Conservation (phyloP, 2,797 vertebrate species). For the Schizothorax lantsangensis region DNA sequence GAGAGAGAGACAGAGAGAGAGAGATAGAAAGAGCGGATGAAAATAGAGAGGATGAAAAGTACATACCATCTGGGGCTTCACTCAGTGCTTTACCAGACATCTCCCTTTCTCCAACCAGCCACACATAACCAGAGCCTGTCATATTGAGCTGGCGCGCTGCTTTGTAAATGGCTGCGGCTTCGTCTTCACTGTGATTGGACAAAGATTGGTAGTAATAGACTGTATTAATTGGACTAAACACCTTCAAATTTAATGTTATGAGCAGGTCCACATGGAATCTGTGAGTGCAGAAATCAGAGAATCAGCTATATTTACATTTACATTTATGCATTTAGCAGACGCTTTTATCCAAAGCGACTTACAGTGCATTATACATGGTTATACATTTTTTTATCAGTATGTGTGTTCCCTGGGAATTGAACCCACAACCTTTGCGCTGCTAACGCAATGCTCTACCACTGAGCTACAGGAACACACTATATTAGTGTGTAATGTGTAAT, state of each 20-base stretch:
- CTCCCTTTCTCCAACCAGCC: constrained; percentile 96
- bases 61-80: constrained; percentile 92
- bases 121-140: constrained; percentile 96
- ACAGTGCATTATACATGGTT: too few relatives aligned
- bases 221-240: constrained; percentile 9
- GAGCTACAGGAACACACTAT: too few relatives aligned
- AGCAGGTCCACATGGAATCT: background rate
- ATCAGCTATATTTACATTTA: background rate
- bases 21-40: constrained; percentile 4
- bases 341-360: too few relatives aligned
- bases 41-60: constrained; percentile 35
- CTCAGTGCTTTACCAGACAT: constrained; percentile 93
- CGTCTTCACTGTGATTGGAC: constrained; percentile 87
- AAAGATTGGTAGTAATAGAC: constrained; percentile 31
- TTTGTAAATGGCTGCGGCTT: constrained; percentile 91
- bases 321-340: too few relatives aligned
- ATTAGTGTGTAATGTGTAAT: too few relatives aligned
- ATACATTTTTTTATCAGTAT: too few relatives aligned
- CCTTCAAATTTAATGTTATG: constrained; percentile 36
- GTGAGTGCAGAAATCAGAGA: background rate
- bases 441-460: too few relatives aligned
- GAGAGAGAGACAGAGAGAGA: background rate
- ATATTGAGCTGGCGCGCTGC: constrained; percentile 94
- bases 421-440: too few relatives aligned
- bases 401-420: too few relatives aligned